Conservation (phyloP, 2,888 invertebrate genomes). For the Muschampia plurimacula region DNA sequence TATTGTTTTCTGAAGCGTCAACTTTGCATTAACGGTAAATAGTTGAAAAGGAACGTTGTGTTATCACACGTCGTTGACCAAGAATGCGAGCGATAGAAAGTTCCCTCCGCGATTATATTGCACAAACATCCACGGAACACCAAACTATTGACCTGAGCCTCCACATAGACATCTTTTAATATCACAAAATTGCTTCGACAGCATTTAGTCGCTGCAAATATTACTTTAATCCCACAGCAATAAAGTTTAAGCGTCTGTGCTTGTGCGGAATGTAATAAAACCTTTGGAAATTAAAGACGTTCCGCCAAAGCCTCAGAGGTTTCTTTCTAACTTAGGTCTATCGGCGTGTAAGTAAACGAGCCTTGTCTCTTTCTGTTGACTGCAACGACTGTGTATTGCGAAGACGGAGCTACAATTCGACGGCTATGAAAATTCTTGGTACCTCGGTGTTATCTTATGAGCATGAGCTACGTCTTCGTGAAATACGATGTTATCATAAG, state of each 20-base stretch:
- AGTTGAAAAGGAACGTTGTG: slow-evolving; percentile 73
- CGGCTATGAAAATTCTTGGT: slow-evolving; percentile 82
- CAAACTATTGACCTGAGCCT: slow-evolving; percentile 79
- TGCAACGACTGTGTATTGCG: slow-evolving; percentile 80
- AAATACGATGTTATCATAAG: slow-evolving; percentile 75
- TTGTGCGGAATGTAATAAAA: slow-evolving; percentile 84
- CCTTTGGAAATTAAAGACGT: slow-evolving; percentile 79
- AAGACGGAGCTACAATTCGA: slow-evolving; percentile 72
- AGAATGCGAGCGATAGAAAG: slow-evolving; percentile 76
- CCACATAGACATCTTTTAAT: slow-evolving; percentile 81
- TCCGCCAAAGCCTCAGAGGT: slow-evolving; percentile 69
- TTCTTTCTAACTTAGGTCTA: slow-evolving; percentile 79
- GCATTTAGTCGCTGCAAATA: slow-evolving; percentile 84
- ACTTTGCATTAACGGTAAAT: slow-evolving; percentile 61
- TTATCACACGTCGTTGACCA: slow-evolving; percentile 73
- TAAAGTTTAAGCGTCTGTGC: slow-evolving; percentile 85
- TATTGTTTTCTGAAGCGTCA: slow-evolving; percentile 29
- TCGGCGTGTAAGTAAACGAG: slow-evolving; percentile 57
- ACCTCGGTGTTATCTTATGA: slow-evolving; percentile 81
- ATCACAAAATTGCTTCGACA: slow-evolving; percentile 81
- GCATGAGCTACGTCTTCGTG: slow-evolving; percentile 69
- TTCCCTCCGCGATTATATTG: slow-evolving; percentile 67
- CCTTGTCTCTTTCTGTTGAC: slow-evolving; percentile 73
- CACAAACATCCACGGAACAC: slow-evolving; percentile 73
- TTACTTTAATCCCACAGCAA: slow-evolving; percentile 84